Base-by-base conservation (phyloP, 2,888 invertebrate species). In the Geotrupes spiniger region DNA sequence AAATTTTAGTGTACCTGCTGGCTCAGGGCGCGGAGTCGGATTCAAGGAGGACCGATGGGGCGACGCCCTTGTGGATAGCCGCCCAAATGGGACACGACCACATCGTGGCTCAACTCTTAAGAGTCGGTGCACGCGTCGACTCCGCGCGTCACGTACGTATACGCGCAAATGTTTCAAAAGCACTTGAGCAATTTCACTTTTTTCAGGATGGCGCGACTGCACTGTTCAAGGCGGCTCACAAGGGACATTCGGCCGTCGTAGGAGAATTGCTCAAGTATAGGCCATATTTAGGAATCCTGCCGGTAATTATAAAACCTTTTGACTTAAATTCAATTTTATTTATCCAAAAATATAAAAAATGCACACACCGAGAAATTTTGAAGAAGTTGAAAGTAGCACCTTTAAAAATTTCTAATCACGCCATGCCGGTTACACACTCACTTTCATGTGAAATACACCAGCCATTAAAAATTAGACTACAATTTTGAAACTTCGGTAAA, bases 21-120 rank as follows among this genome's bases (percentile, higher is more conserved):
- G 75, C 78, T 3, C 82, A 81, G 38, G 91, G 90, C 27, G 92
- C 92, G 0, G 75, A 78, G 46, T 79, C 84, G 33, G 89, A 92
- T 70, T 75, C 80, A 0, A 81, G 84, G 57, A 83, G 94, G 63
- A 82, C 83, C 2, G 94, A 94, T 76, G 85, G 88, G 52, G 90
- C 92, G 66, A 89, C 91, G 37, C 87, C 95, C 52, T 80, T 96
- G 57, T 96, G 94, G 94, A 95, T 96, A 64, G 89, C 93, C 28
- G 84, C 92, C 56, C 96, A 96, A 81, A 93, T 94, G 90, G 95
- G 94, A 0, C 92, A 93, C 76, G 83, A 86, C 68, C 83, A 83
- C 66, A 86, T 88, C 37, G 92, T 87, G 47, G 78, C 85, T 55
- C 80, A 84, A 64, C 77, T 96, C 61, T 76, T 94, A 54, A 83